Conservation (phyloP, 2,797 vertebrate genomes). For the Sebastes ruberrimus region DNA sequence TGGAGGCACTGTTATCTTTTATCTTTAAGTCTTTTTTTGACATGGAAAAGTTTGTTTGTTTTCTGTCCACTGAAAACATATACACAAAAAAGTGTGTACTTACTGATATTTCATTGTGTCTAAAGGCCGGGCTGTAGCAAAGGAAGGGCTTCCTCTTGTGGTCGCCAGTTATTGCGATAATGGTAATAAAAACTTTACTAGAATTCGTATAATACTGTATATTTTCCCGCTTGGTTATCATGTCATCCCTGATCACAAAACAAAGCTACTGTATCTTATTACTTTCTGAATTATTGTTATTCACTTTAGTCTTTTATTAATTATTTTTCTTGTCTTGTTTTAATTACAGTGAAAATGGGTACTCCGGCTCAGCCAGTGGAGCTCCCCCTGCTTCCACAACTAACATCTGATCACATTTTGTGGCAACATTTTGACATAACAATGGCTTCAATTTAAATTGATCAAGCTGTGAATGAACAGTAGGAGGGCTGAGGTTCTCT, state of each 20-base stretch:
- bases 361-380: fast-evolving
- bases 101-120: conserved; percentile 21
- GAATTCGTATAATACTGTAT: background rate
- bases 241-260: background rate
- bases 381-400: fast-evolving
- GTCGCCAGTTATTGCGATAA: background rate
- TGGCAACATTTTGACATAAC: background rate
- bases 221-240: background rate
- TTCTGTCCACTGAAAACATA: background rate
- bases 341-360: background rate
- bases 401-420: background rate
- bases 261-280: background rate
- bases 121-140: background rate
- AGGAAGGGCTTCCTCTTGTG: background rate
- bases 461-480: background rate
- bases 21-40: background rate
- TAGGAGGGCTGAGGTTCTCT: background rate
- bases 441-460: background rate
- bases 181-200: background rate
- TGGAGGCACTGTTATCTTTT: background rate
- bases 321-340: background rate
- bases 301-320: background rate
- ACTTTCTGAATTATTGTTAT: background rate
- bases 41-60: background rate
- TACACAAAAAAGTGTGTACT: background rate